phyloP scores from a whole-genome alignment of 2,113 vertebrate genomes.

The Dascyllus trimaculatus region DNA sequence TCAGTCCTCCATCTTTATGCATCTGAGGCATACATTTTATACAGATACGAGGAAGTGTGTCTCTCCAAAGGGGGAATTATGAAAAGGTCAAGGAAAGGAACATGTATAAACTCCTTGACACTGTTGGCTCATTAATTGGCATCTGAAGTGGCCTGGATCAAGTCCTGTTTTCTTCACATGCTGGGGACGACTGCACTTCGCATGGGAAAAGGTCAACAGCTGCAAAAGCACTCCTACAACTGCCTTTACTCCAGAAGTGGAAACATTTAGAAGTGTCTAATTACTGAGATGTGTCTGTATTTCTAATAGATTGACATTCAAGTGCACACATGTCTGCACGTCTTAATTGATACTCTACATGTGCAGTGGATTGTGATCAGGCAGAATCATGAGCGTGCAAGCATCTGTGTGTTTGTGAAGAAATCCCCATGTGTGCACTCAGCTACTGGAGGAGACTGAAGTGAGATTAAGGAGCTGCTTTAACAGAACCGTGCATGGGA shows the following conservation, averaged over 20 bases:
- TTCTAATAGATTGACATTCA: not conserved
- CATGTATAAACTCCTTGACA: conserved; percentile 24
- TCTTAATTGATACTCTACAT: not conserved
- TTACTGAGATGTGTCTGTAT: not conserved
- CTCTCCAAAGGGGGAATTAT: not conserved
- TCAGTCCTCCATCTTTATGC: conserved; percentile 6
- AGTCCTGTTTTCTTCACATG: conserved; percentile 23
- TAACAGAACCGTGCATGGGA: too few species aligned
- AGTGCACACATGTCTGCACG: not conserved
- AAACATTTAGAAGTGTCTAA: not conserved
- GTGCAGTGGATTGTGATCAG: too few species aligned
- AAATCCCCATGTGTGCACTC: too few species aligned
- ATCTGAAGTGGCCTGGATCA: conserved; percentile 40
- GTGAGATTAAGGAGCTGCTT: too few species aligned
- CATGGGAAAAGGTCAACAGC: conserved; percentile 65
- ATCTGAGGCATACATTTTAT: not conserved
- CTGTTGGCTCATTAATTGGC: conserved; percentile 21
- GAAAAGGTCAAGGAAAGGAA: conserved; percentile 39
- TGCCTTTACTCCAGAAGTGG: not conserved
- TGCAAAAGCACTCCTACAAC: conserved; percentile 2
- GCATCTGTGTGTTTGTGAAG: too few species aligned
- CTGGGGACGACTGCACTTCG: conserved; percentile 16
- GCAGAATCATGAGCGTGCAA: too few species aligned
- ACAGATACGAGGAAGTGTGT: not conserved
- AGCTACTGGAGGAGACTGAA: too few species aligned